Base-by-base conservation (phyloP, 2,113 vertebrate species). In the Miniopterus natalensis region DNA sequence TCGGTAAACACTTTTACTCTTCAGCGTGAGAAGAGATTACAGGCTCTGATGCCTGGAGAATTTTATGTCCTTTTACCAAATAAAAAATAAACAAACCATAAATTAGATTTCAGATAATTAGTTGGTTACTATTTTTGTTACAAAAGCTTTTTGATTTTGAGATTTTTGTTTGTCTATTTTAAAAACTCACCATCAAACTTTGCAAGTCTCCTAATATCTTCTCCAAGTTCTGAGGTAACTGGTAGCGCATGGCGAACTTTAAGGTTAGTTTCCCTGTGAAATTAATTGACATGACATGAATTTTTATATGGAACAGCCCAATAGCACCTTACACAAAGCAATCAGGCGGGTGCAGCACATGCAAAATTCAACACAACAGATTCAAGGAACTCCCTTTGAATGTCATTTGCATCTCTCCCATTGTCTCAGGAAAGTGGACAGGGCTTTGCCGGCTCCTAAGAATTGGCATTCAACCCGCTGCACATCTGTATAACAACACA, bases 181-280 rank as follows among this genome's bases (percentile, higher is more conserved):
- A 92, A 88, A 86, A 12, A 97, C 97, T 98, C 98, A 99, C 99
- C 98, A 95, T 99, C 98, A 98, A 99, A 99, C 14, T 98, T 95
- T 53, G 98, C 98, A 92, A 99, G 98, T 88, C 96, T 97, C 83
- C 95, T 96, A 81, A 98, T 97, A 86, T 98, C 98, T 57, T 97
- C 96, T 96, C 98, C 98, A 94, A 99, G 98, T 94, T 98, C 98
- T 73, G 98, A 98, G 79, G 99, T 99, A 81, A 98, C 97, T 47
- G 98, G 97, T 87, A 98, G 96, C 0, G 98, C 98, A 11, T 99
- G 98, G 23, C 98, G 98, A 40, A 98, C 99, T 88, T 99, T 99
- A 79, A 99, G 96, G 95, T 99, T 99, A 0, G 98, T 99, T 92
- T 99, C 99, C 80, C 98, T 99, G 96, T 96, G 88, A 95, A 97